Evolutionary conservation across 2,888 invertebrate species (phyloP).

Genomic region (Calameuta pallipes): DNA sequence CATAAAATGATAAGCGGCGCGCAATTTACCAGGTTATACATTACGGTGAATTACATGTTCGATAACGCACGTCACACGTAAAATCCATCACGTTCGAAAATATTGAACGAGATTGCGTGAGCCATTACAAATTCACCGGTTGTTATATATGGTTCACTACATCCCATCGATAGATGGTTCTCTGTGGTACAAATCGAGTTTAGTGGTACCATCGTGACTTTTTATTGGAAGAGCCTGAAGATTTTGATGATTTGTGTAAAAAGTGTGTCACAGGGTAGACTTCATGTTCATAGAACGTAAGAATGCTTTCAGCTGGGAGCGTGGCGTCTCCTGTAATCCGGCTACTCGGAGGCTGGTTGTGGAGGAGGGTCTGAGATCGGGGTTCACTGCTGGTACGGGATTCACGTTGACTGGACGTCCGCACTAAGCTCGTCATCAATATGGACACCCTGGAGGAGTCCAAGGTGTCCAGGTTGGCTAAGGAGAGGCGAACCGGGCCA

Average conservation of each 20-base stretch:
- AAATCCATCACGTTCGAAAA: not conserved
- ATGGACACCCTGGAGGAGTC: slow-evolving; percentile 92
- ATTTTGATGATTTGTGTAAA: not conserved
- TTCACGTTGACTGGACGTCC: slow-evolving; percentile 92
- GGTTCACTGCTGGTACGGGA: slow-evolving; percentile 75
- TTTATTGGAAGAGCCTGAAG: not conserved
- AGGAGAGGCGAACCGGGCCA: slow-evolving; percentile 98
- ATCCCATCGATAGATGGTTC: not conserved
- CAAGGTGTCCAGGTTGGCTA: slow-evolving; percentile 88
- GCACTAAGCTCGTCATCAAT: slow-evolving; percentile 98
- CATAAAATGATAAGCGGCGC: not conserved
- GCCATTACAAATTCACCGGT: not conserved
- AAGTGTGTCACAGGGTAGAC: not conserved
- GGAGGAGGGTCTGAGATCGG: slow-evolving; percentile 94
- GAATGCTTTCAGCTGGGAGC: slow-evolving; percentile 77
- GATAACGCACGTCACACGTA: not conserved
- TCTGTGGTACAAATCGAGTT: not conserved
- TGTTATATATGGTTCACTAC: not conserved
- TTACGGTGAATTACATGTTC: not conserved
- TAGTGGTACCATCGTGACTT: not conserved
- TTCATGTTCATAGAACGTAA: not conserved
- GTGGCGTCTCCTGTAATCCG: slow-evolving; percentile 99
- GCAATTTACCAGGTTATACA: not conserved
- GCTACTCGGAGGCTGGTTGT: slow-evolving; percentile 93
- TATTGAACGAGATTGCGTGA: not conserved